Evolutionary conservation across 53 echinoderm and acorn worm genomes (phyloP), one percentile per base, ranked within the genome.

Genomic region (Mesocentrotus franciscanus): DNA sequence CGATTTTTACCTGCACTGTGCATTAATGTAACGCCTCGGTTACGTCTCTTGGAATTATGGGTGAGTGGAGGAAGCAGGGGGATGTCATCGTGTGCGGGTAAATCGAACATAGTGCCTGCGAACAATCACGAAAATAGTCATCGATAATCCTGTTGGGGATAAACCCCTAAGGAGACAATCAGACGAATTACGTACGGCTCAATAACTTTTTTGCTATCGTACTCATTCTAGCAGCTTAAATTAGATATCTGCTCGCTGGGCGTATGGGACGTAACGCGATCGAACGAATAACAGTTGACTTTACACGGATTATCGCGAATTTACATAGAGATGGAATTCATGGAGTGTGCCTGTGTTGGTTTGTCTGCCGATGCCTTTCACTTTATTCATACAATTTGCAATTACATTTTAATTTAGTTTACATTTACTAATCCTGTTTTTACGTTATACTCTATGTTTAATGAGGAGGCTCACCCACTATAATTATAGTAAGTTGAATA

Each of bases 101-200:
- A 74, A 74, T 74, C 74, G 32, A 32, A 74, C 29, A 74, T 27
- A 74, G 74, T 29, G 74, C 74, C 74, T 32, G 74, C 14, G 74
- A 74, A 74, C 74, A 74, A 74, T 74, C 30, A 74, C 74, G 29
- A 32, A 30, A 74, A 74, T 74, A 30, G 74, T 74, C 74, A 74
- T 74, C 74, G 29, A 74, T 74, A 74, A 74, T 74, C 74, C 32
- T 74, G 74, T 29, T 30, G 10, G 74, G 32, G 29, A 74, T 32
- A 74, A 74, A 29, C 29, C 74, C 74, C 74, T 74, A 30, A 74
- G 74, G 29, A 74, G 74, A 74, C 32, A 74, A 74, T 74, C 29
- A 30, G 74, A 32, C 29, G 32, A 74, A 74, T 74, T 74, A 74
- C 74, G 18, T 9, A 27, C 29, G 74, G 30, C 30, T 74, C 74